Percentiles rank a stretch among this genome's conserved stretches.
Conservation (phyloP, 2,797 vertebrate species). For the Poeciliopsis gracilis region DNA sequence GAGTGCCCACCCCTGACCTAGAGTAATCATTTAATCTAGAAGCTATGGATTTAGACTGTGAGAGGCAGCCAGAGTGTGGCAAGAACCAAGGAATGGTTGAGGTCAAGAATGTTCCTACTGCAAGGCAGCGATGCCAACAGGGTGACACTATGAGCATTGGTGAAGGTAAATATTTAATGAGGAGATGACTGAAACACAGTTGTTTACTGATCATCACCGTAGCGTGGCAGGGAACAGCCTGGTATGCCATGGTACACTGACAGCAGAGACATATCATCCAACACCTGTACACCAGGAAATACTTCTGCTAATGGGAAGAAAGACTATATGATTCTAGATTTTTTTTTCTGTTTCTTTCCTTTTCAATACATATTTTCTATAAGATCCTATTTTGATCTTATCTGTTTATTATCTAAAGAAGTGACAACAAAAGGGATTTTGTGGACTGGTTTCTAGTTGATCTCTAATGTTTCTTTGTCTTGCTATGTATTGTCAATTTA, state of each 20-base stretch:
- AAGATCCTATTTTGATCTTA: not conserved
- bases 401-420: not conserved
- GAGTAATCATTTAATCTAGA: not conserved
- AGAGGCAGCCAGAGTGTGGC: not conserved
- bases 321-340: not conserved
- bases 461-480: not conserved
- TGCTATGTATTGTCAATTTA: not conserved
- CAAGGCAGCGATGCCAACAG: not conserved
- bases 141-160: not conserved
- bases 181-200: not conserved
- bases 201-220: not conserved
- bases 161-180: not conserved
- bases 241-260: not conserved
- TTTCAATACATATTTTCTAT: not conserved
- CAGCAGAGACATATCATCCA: not conserved
- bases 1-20: too few relatives aligned
- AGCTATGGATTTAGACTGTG: not conserved
- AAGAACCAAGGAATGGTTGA: not conserved
- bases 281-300: not conserved
- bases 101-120: not conserved
- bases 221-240: not conserved
- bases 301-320: not conserved
- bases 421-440: not conserved
- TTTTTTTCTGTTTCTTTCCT: not conserved
- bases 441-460: not conserved